These are phyloP conservation scores for Epistrophella euchroma DNA, from an alignment of 2,888 invertebrate genomes.

Conservation along the genomic window DNA sequence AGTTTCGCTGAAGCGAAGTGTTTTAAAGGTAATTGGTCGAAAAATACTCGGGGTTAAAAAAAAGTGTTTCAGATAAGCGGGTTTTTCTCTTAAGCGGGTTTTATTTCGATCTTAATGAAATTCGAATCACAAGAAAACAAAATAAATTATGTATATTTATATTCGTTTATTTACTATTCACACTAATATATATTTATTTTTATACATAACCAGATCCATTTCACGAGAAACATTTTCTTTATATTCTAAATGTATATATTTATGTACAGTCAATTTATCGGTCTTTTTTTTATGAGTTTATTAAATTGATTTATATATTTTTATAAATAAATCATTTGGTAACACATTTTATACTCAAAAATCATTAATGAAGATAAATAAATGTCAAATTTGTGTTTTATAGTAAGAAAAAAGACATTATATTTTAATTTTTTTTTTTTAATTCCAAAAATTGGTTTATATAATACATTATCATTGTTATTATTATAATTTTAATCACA, in stretches of 20 bases:
- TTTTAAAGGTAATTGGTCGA: too few species aligned
- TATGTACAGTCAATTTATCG: background rate
- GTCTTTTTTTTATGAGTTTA: background rate
- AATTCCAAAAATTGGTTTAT: constrained; percentile 50
- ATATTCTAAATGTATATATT: background rate
- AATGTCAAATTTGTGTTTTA: background rate
- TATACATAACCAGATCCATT: constrained; percentile 27
- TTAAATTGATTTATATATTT: constrained; percentile 4
- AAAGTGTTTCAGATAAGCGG: too few species aligned
- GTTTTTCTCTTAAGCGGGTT: too few species aligned
- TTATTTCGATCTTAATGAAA: background rate
- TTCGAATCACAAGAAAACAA: background rate
- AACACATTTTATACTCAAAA: constrained; percentile 19
- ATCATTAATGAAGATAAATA: constrained; percentile 41
- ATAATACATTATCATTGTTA: constrained; percentile 22
- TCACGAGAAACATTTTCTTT: constrained; percentile 1
- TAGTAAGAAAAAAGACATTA: constrained; percentile 11
- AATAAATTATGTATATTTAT: background rate
- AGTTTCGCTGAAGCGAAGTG: too few species aligned
- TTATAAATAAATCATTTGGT: constrained; percentile 10
- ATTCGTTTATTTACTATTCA: constrained; percentile 25
- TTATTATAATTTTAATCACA: constrained; percentile 62
- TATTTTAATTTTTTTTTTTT: constrained; percentile 25
- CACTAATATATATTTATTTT: constrained; percentile 28
- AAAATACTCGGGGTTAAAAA: too few species aligned